Conservation (phyloP, 2,113 vertebrate species). For the Ardeotis arabs region DNA sequence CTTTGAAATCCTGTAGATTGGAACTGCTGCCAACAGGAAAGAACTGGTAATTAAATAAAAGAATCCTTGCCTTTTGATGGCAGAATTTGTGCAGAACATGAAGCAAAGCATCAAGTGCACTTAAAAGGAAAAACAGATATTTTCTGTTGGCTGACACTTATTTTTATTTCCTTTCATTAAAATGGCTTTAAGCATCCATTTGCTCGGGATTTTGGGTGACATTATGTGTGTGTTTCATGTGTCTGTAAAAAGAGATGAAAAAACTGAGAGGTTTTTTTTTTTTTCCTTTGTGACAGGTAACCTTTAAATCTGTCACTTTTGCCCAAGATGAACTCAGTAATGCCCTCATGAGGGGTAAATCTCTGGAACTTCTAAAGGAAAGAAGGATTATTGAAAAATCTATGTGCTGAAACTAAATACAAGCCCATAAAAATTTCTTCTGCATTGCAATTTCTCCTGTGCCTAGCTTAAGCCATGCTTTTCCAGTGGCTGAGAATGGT, state of each 20-base stretch:
- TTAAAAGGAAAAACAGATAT: slow-evolving; percentile 18
- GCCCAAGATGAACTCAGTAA: slow-evolving; percentile 30
- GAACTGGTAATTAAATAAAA: not conserved
- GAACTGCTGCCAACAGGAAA: not conserved
- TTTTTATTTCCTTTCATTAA: slow-evolving; percentile 48
- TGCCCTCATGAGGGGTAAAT: not conserved
- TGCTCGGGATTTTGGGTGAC: slow-evolving; percentile 27
- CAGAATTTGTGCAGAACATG: not conserved
- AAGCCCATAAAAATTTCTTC: not conserved
- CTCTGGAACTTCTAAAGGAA: not conserved
- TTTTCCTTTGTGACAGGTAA: not conserved
- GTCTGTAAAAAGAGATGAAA: not conserved
- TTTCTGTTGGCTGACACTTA: slow-evolving; percentile 40
- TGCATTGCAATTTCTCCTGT: not conserved
- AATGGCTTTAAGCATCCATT: slow-evolving; percentile 17
- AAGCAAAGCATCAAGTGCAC: not conserved
- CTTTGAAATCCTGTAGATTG: not conserved
- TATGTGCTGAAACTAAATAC: not conserved
- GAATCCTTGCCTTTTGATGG: slow-evolving; percentile 9
- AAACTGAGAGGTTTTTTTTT: not conserved
- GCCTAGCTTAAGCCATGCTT: not conserved
- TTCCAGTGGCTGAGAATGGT: not conserved
- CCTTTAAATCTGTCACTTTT: slow-evolving; percentile 57
- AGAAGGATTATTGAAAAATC: not conserved
- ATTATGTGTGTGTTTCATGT: not conserved